phyloP scores from a whole-genome alignment of 2,888 invertebrate species.

The Calephelis perditalis region DNA sequence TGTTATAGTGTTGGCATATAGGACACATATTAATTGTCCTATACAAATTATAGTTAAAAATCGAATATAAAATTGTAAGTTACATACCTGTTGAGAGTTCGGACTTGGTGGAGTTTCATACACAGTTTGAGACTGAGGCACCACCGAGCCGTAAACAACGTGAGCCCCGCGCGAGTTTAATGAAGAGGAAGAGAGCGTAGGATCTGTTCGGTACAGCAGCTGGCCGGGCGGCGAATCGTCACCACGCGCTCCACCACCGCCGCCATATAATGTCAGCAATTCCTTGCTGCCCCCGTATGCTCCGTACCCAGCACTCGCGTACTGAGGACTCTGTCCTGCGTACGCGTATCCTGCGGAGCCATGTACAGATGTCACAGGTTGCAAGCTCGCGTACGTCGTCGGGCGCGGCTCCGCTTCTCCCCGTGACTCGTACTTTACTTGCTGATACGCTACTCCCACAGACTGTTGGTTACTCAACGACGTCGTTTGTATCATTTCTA shows the following conservation, averaged over 20 bases:
- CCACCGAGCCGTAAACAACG: constrained; percentile 66
- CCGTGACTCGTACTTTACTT: constrained; percentile 67
- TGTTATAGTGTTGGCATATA: too few species aligned
- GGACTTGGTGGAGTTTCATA: constrained; percentile 79
- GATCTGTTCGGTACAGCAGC: constrained; percentile 81
- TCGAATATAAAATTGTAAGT: not conserved
- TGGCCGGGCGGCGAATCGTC: constrained; percentile 76
- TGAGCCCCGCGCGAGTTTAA: constrained; percentile 70
- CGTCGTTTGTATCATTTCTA: constrained; percentile 63
- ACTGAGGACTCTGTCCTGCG: constrained; percentile 55
- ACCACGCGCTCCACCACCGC: constrained; percentile 46
- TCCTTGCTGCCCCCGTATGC: constrained; percentile 37
- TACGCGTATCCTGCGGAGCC: constrained; percentile 50
- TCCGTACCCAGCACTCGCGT: constrained; percentile 45
- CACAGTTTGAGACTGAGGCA: constrained; percentile 61
- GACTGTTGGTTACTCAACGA: constrained; percentile 60
- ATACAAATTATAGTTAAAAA: too few species aligned
- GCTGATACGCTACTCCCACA: constrained; percentile 62
- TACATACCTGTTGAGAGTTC: constrained; percentile 70
- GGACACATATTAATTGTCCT: too few species aligned
- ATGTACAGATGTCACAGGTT: constrained; percentile 78
- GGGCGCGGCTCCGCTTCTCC: constrained; percentile 53
- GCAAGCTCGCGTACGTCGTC: constrained; percentile 80
- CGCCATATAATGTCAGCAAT: constrained; percentile 44
- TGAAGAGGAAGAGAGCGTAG: constrained; percentile 82